Conservation (phyloP, 2,797 vertebrate genomes). For the Kryptopterus vitreolus region DNA sequence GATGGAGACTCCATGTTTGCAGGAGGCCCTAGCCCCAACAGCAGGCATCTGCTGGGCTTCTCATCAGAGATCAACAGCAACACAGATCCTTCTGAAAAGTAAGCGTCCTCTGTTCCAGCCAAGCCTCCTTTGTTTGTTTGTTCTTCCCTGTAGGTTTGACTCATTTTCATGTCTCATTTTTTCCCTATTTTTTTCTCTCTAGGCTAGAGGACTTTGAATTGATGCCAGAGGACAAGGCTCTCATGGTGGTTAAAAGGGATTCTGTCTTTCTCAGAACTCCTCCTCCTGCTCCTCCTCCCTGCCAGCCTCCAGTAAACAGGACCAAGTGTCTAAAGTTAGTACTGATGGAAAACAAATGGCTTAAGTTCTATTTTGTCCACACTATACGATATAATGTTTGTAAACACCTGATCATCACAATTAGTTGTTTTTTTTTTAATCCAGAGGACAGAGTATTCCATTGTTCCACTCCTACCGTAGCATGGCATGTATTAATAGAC, state of each 20-base stretch:
- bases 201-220: slow-evolving; percentile 73
- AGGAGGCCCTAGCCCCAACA: slow-evolving; percentile 1
- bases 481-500: too few species aligned
- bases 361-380: too few species aligned
- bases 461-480: too few species aligned
- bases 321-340: slow-evolving; percentile 91
- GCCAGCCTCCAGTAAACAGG: slow-evolving; percentile 85
- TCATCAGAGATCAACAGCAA: slow-evolving; percentile 12
- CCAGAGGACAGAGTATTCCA: too few species aligned
- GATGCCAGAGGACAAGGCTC: slow-evolving; percentile 83
- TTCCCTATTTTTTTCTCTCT: neutral
- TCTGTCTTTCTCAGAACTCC: slow-evolving; percentile 80
- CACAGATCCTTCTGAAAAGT: slow-evolving; percentile 30
- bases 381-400: neutral
- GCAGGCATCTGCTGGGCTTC: slow-evolving; percentile 51
- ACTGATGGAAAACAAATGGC: neutral
- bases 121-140: neutral
- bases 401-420: neutral
- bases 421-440: too few species aligned
- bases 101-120: slow-evolving; percentile 14
- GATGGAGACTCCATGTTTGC: slow-evolving; percentile 23
- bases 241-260: slow-evolving; percentile 90
- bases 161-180: neutral
- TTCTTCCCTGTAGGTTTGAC: neutral
- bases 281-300: slow-evolving; percentile 76